These are phyloP conservation scores for Nemurella pictetii DNA, from an alignment of 2,888 invertebrate species.

Conservation along the genomic window DNA sequence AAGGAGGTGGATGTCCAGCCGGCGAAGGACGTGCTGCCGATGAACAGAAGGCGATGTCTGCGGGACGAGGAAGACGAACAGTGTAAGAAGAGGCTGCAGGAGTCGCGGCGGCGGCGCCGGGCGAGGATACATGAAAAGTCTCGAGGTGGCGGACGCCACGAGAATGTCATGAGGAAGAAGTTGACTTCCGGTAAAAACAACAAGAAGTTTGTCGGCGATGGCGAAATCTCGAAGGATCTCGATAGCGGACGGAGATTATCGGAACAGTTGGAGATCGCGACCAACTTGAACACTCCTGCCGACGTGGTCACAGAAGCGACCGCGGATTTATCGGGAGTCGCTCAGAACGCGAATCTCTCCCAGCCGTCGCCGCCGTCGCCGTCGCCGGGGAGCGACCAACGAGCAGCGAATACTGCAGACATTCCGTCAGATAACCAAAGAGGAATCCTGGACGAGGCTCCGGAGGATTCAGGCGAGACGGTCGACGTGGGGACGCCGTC, in stretches of 20 bases:
- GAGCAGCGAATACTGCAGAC: neutral
- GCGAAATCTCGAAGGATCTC: conserved; percentile 3
- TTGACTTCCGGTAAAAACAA: neutral
- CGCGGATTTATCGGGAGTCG: conserved; percentile 34
- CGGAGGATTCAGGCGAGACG: neutral
- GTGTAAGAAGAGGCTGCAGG: conserved; percentile 40
- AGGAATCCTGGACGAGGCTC: neutral
- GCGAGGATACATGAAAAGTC: neutral
- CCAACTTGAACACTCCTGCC: neutral
- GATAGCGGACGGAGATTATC: conserved; percentile 3
- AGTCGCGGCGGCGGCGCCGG: conserved; percentile 30
- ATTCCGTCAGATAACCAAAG: neutral
- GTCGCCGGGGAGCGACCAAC: no score
- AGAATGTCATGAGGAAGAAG: conserved; percentile 19
- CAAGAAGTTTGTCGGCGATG: conserved; percentile 20
- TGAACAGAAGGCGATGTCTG: conserved; percentile 53
- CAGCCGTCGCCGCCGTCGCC: conserved; percentile 14
- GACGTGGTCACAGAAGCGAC: conserved; percentile 41
- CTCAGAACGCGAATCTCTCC: neutral
- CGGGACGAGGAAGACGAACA: conserved; percentile 49
- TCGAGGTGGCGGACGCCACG: neutral
- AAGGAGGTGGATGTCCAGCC: no score
- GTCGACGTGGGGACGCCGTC: neutral
- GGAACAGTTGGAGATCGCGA: conserved; percentile 4
- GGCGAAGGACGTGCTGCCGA: conserved; percentile 49